Base-by-base conservation (phyloP, 2,888 invertebrate genomes). In the Caenorhabditis afra region DNA sequence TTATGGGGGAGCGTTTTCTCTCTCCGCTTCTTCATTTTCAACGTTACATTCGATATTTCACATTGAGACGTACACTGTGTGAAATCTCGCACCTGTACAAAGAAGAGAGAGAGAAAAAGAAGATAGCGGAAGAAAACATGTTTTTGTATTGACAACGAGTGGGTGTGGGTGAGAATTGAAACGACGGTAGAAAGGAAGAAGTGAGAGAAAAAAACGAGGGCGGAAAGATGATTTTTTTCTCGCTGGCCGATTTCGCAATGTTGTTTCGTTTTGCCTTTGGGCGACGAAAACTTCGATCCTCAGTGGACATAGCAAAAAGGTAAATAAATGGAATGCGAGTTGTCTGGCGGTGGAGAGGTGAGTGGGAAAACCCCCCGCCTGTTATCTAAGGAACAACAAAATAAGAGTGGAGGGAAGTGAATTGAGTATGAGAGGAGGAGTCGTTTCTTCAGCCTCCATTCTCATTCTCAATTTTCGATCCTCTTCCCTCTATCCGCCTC, bases 71-170 rank as follows among this genome's bases (percentile, higher is more conserved):
- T 11, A 11, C 7, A 14, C 3, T 14, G 41, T 11, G 39, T 41
- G 20, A 37, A 18, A 53, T 16, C 45, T 66, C 66, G 47, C 66
- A 66, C 66, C 66, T 57, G 55, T 53, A 64, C 50, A 22, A 49
- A 52, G 39, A 3, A 29, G 29, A 7, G 7, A 3, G 29, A 7
- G 29, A 29, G 29, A 29, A n/a, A n/a, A n/a, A n/a, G n/a, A n/a
- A n/a, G 29, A 29, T 29, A 29, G 41, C 41, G 41, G 41, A 14
- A 41, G 45, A 66, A 57, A 66, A 66, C 66, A 66, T 55, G 55
- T 55, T 66, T 66, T 66, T 55, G 29, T 45, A n/a, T 44, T 37
- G 47, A 37, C 45, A 41, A 1, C 5, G 44, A 22, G 5, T 23
- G 41, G 3, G 16, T 57, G n/a, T 45, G n/a, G 35, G 45, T 20